Evolutionary conservation across 2,113 vertebrate genomes (phyloP), one percentile per base, ranked within the genome.

Genomic region (Coregonus clupeaformis): DNA sequence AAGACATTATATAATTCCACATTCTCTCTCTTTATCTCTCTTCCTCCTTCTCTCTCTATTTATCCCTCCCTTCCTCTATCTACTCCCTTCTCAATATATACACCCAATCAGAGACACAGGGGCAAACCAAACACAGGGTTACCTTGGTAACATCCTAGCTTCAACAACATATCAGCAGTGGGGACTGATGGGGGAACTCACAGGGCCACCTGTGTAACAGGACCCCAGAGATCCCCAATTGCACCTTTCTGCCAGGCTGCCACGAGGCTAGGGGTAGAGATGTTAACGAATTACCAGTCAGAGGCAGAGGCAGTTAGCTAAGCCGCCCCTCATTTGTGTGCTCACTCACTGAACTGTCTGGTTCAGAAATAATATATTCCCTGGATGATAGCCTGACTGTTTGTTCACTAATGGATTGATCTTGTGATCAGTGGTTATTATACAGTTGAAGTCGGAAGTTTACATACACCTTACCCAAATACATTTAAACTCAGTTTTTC

Each of bases 211-310:
- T 18, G 24, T 77, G 18, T 71, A 76, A 81, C 42, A 29, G 52
- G 71, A 73, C 75, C 36, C 70, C 25, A 45, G 76, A 72, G 57
- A 72, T 36, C 32, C 77, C 71, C 71, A 86, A 82, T 91, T 88
- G 80, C 74, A 24, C 2, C 20, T 42, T 14, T 36, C 36, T 42
- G 36, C 36, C 36, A 12, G 36, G 36, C 0, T 42, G 29, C 62
- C 64, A 22, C 70, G 30, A 14, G 4, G 64, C 24, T 76, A 62
- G 69, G 75, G 4, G 45, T 79, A 79, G 77, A 42, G 81, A 71
- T 84, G 57, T 42, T 11, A 42, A 42, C 70, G 65, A 67, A 82
- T 80, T 81, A 24, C 63, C 64, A 47, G 65, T 78, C 62, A 80
- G 65, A 74, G 59, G 36, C 36, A 42, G 36, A 42, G 9, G 22